These are phyloP conservation scores for Panorpa germanica DNA, from an alignment of 2,888 invertebrate genomes.

Conservation along the genomic window DNA sequence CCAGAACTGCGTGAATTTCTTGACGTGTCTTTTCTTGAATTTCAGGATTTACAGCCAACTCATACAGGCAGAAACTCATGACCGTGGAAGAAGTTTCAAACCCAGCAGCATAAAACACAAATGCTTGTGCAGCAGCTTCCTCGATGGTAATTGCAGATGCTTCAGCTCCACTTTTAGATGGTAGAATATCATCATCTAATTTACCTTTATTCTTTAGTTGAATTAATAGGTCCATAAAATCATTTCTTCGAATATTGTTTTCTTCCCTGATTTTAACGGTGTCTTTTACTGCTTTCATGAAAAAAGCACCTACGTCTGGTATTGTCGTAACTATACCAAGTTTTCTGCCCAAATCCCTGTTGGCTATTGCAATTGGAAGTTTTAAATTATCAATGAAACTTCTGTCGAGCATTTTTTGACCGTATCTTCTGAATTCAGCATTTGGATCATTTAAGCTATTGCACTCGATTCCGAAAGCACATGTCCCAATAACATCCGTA, in stretches of 20 bases:
- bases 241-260: slow-evolving; percentile 25
- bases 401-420: slow-evolving; percentile 24
- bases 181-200: too few relatives aligned
- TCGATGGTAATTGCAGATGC: too few relatives aligned
- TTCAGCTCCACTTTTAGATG: too few relatives aligned
- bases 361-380: slow-evolving; percentile 6
- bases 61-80: slow-evolving; percentile 32
- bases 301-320: slow-evolving; percentile 18
- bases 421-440: slow-evolving; percentile 30
- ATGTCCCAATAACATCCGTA: slow-evolving; percentile 30
- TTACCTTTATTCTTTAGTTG: slow-evolving; percentile 28
- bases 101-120: slow-evolving; percentile 39
- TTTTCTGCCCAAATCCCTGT: slow-evolving; percentile 1
- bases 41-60: slow-evolving; percentile 29
- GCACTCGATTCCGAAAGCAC: slow-evolving; percentile 40
- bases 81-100: slow-evolving; percentile 43
- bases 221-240: slow-evolving; percentile 30
- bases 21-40: slow-evolving; percentile 28
- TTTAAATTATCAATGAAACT: slow-evolving; percentile 7
- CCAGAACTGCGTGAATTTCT: slow-evolving; percentile 26
- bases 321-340: slow-evolving; percentile 4
- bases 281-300: slow-evolving; percentile 23
- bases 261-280: slow-evolving; percentile 24
- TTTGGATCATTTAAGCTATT: slow-evolving; percentile 33
- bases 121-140: slow-evolving; percentile 31